phyloP scores from a whole-genome alignment of 30 jellyfish, hydroid and myxozoan species.

The Cassiopea xamachana region DNA sequence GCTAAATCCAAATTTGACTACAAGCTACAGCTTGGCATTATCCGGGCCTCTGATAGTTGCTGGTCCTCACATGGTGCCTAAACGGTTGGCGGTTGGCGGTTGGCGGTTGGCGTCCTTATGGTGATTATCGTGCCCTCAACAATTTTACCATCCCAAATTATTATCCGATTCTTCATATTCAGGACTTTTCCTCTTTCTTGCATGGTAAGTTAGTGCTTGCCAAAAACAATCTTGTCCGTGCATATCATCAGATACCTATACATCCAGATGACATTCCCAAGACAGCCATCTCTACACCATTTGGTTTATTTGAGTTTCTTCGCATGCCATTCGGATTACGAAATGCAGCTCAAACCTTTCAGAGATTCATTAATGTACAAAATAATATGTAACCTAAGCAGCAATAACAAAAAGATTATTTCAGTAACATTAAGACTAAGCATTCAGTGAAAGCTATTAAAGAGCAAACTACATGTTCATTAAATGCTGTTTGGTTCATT shows the following conservation, averaged over 20 bases:
- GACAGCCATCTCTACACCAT: constrained; percentile 63
- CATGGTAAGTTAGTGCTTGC: constrained; percentile 53
- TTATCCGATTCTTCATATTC: constrained; percentile 69
- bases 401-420: no score
- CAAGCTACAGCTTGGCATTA: constrained; percentile 32
- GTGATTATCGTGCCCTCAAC: constrained; percentile 67
- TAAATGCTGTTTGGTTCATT: no score
- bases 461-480: no score
- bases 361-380: constrained; percentile 21
- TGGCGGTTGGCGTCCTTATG: constrained; percentile 65
- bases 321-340: constrained; percentile 75
- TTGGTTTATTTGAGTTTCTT: constrained; percentile 56
- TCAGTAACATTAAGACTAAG: no score
- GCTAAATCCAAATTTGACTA: constrained; percentile 51
- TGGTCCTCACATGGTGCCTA: constrained; percentile 3
- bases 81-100: constrained; percentile 41
- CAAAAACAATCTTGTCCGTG: constrained; percentile 55
- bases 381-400: no score
- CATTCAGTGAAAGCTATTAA: no score
- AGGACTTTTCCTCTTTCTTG: constrained; percentile 50
- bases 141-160: constrained; percentile 41
- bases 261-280: constrained; percentile 50
- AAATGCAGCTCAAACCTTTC: constrained; percentile 73
- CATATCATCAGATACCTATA: constrained; percentile 48
- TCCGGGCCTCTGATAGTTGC: not conserved